Percentiles rank a stretch among this genome's conserved stretches.
phyloP scores from a whole-genome alignment of 2,797 vertebrate species.

The Anguilla obscura region DNA sequence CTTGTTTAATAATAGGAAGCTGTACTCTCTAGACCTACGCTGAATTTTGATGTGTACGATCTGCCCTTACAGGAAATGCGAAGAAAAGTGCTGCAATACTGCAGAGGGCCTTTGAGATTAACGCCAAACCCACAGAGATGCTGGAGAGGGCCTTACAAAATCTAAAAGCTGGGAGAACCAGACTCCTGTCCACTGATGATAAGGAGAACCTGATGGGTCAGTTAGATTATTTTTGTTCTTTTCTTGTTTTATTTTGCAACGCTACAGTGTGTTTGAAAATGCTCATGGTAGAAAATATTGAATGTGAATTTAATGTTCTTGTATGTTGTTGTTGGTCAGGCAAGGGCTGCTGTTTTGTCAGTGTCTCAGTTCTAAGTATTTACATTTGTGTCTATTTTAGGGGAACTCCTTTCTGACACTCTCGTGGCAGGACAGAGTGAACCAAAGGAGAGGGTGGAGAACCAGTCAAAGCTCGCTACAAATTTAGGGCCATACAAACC shows the following conservation, averaged over 20 bases:
- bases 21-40: background rate
- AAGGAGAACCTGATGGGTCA: constrained; percentile 77
- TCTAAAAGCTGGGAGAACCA: constrained; percentile 77
- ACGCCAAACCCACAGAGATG: constrained; percentile 79
- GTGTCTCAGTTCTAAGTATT: background rate
- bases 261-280: background rate
- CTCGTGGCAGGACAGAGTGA: constrained; percentile 1
- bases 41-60: background rate
- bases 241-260: background rate
- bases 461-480: constrained; percentile 39
- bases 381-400: constrained; percentile 28
- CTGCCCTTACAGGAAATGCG: constrained; percentile 74
- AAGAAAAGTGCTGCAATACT: constrained; percentile 88
- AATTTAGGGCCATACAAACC: constrained; percentile 53
- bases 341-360: background rate
- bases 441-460: background rate
- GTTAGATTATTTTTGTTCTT: background rate
- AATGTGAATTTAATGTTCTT: background rate
- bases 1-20: background rate
- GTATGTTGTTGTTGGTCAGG: background rate
- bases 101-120: constrained; percentile 80
- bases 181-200: constrained; percentile 73
- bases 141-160: constrained; percentile 82
- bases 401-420: constrained; percentile 31
- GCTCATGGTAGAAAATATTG: background rate